Base-by-base conservation (phyloP, 2,888 invertebrate species). In the Meliscaeva auricollis region DNA sequence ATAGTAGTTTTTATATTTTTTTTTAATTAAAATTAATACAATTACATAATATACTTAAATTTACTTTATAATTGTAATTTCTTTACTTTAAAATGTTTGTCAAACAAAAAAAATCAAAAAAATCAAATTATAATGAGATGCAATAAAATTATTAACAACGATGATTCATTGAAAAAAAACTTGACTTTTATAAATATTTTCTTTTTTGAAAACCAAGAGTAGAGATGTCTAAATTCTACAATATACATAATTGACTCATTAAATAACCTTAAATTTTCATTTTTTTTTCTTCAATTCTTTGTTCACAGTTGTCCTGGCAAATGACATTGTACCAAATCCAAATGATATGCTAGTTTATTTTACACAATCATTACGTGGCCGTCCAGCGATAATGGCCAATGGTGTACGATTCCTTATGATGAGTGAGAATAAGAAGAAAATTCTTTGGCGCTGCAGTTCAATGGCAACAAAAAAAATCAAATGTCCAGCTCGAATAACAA, bases 391-490 rank as follows among this genome's bases (percentile, higher is more conserved):
- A n/a, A 90, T 92, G 90, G 92, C 92, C 41, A 91, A 92, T 75
- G 92, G 91, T 72, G 89, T 92, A n/a, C 90, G 92, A 13, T 92
- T 92, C 77, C 89, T 92, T 8, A 89, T 92, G n/a, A 92, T 92
- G 92, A 92, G 92, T 81, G 92, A 92, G 87, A 92, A 92, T 87
- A 91, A 90, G 75, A 92, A 91, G 88, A 92, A 92, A 88, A 91
- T 92, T 4, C 87, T 92, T 26, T 92, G 92, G 92, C 90, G 92
- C 20, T 92, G 92, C 87, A 92, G 92, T 60, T 92, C 91, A 11
- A 92, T 92, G 92, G 92, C 92, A 32, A 92, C 92, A 20, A 92
- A 92, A 87, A 92, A 91, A 79, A 89, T 92, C 5, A 92, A 92
- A 88, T 92, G 92, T 54, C 92, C 92, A 0, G 92, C 92, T 0